Percentiles rank a stretch among this genome's conserved stretches.
phyloP scores from a whole-genome alignment of 1,140 invertebrate species.

The Hyles euphorbiae region DNA sequence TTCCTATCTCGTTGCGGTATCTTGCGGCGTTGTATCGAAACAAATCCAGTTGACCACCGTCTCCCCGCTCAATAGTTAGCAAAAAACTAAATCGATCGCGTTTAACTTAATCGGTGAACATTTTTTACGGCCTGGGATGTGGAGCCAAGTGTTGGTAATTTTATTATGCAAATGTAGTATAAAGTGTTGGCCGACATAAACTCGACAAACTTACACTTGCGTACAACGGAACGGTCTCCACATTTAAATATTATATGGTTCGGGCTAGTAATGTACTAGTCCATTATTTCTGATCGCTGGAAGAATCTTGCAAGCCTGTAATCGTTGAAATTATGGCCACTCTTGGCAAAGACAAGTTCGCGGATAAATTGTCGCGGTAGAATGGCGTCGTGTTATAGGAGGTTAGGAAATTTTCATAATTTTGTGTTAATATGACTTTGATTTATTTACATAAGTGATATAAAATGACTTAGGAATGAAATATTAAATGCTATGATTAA shows the following conservation, averaged over 20 bases:
- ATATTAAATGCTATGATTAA: too few species aligned
- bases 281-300: too few species aligned
- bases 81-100: not conserved
- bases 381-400: slow-evolving; percentile 10
- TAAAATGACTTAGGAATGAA: too few species aligned
- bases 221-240: not conserved
- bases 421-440: too few species aligned
- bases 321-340: slow-evolving; percentile 1
- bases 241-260: too few species aligned
- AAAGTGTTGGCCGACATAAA: slow-evolving; percentile 73
- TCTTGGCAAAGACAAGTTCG: slow-evolving; percentile 39
- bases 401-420: too few species aligned
- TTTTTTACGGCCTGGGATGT: slow-evolving; percentile 12
- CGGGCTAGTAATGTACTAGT: too few species aligned
- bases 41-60: too few species aligned
- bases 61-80: too few species aligned
- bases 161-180: slow-evolving; percentile 73
- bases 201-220: slow-evolving; percentile 44
- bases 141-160: slow-evolving; percentile 46
- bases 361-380: slow-evolving; percentile 41
- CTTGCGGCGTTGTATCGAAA: too few species aligned
- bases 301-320: not conserved
- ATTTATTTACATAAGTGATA: too few species aligned
- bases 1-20: too few species aligned
- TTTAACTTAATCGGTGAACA: slow-evolving; percentile 6